Evolutionary conservation across 2,888 invertebrate species (phyloP), one percentile per base, ranked within the genome.

Genomic region (Melieria picta): DNA sequence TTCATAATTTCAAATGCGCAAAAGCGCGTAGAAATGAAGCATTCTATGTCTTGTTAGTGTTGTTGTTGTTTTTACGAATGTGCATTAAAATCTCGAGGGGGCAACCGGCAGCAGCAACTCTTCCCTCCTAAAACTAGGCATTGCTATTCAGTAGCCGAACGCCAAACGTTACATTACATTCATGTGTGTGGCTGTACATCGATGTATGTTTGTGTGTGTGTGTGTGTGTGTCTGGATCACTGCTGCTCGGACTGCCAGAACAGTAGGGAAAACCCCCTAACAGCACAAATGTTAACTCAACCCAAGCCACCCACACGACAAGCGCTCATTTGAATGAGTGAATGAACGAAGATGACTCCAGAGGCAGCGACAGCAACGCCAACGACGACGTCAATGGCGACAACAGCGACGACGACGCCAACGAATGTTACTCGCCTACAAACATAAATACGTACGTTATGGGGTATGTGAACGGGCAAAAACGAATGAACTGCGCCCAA

Each of bases 231-330:
- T 43, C 69, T 64, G 78, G 76, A 74, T 75, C 71, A 72, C 74
- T 80, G 77, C 77, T 77, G 77, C 75, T 77, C 77, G 30, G 2
- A 30, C 30, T 30, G 30, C 30, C 30, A 30, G 30, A 30, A 30
- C 30, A 1, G 30, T 30, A 30, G 30, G 3, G 30, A 30, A 30
- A 30, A 30, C 30, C 30, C 30, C 30, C 30, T 30, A 30, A 30
- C 30, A 30, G 30, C 30, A 2, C 30, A 30, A 30, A 30, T 30
- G 30, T 30, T 30, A 30, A 30, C 13, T 47, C 55, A 30, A 45
- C n/a, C 65, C 11, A 10, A 55, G 30, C 58, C 56, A 71, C 30
- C n/a, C 13, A 45, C 47, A 5, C 6, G 50, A 64, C 58, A 47
- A 65, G 60, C 60, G 63, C 30, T 58, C 57, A 30, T 30, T 30